phyloP scores from a whole-genome alignment of 2,888 invertebrate species.

The Sphinx pinastri region DNA sequence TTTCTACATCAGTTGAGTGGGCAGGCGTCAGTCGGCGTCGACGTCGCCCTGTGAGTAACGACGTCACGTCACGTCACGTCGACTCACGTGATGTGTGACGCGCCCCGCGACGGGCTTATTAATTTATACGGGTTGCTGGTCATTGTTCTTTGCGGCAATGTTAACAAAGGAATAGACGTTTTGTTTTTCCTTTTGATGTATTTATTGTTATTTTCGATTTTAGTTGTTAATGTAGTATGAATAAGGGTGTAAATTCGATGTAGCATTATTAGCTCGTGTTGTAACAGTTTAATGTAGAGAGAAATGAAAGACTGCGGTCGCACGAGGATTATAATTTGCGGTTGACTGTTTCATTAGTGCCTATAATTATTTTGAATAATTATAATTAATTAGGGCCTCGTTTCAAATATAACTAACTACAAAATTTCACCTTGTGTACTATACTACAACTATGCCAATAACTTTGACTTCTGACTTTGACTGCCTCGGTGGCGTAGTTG shows the following conservation, averaged over 20 bases:
- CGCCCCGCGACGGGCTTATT: neutral
- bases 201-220: neutral
- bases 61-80: slow-evolving; percentile 50
- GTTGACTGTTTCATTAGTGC: no score
- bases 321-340: no score
- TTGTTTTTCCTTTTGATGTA: neutral
- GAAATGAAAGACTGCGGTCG: neutral
- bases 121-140: neutral
- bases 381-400: no score
- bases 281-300: neutral
- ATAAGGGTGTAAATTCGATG: neutral
- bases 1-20: slow-evolving; percentile 35
- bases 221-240: neutral
- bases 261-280: neutral
- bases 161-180: neutral
- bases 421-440: no score
- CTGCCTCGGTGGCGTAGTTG: no score
- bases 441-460: no score
- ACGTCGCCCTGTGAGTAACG: slow-evolving; percentile 51
- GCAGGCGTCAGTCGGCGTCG: slow-evolving; percentile 38
- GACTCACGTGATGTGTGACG: slow-evolving; percentile 9
- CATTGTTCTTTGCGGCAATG: neutral
- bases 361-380: no score
- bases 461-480: no score
- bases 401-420: no score